phyloP scores from a whole-genome alignment of 1,140 invertebrate species.

The Centruroides sculpturatus region DNA sequence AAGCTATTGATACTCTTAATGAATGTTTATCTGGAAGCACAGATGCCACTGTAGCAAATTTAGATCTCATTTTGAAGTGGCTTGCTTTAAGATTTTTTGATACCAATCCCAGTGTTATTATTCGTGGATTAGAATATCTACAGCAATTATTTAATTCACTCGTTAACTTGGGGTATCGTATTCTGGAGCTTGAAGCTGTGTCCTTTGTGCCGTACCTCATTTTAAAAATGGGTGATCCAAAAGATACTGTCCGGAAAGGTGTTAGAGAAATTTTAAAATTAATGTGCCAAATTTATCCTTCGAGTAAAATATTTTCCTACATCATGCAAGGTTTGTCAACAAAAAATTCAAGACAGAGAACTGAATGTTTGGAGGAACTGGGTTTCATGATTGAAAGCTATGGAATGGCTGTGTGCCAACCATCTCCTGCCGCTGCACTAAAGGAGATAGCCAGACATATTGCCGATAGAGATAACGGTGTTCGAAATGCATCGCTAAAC shows the following conservation, averaged over 20 bases:
- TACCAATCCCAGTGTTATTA: conserved; percentile 90
- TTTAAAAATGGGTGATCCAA: conserved; percentile 87
- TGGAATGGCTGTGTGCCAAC: conserved; percentile 69
- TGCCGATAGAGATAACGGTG: conserved; percentile 87
- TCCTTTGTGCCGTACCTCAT: conserved; percentile 90
- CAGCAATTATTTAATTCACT: conserved; percentile 63
- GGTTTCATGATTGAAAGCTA: conserved; percentile 71
- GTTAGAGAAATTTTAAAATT: conserved; percentile 73
- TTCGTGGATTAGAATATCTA: conserved; percentile 87
- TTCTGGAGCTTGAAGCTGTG: conserved; percentile 78
- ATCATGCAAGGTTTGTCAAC: conserved; percentile 90
- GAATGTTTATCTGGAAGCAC: conserved; percentile 45
- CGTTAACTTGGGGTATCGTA: conserved; percentile 61
- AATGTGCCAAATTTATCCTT: conserved; percentile 71
- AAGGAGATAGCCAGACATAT: conserved; percentile 90
- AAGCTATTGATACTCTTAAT: conserved; percentile 78
- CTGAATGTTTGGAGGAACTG: conserved; percentile 87
- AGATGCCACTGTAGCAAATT: conserved; percentile 67
- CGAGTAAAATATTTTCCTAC: conserved; percentile 74
- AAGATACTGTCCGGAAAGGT: conserved; percentile 79
- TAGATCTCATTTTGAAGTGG: conserved; percentile 95
- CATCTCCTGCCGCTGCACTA: conserved; percentile 55
- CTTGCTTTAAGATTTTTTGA: conserved; percentile 90
- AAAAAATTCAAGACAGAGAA: conserved; percentile 89
- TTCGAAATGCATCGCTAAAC: conserved; percentile 88